Evolutionary conservation across 1,140 invertebrate species (phyloP).

Genomic region (Chionoecetes opilio): DNA sequence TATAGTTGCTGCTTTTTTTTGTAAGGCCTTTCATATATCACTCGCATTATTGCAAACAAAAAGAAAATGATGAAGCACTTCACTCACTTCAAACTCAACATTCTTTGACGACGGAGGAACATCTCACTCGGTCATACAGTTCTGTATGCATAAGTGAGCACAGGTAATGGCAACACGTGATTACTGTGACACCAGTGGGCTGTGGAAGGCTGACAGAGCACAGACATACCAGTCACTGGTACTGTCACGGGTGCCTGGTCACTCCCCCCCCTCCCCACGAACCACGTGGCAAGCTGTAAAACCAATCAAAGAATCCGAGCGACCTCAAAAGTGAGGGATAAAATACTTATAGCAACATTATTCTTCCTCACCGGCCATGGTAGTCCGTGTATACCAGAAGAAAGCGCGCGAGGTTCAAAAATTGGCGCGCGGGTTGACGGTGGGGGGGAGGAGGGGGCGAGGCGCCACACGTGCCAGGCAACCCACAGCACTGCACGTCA

Average conservation of each 20-base stretch:
- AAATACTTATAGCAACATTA: background rate
- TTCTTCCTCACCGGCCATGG: constrained; percentile 12
- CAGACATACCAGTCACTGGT: background rate
- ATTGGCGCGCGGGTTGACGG: constrained; percentile 70
- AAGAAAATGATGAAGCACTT: background rate
- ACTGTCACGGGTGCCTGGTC: background rate
- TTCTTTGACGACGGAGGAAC: background rate
- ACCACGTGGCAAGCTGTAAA: background rate
- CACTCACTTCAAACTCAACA: background rate
- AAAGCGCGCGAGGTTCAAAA: constrained; percentile 69
- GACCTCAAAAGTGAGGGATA: background rate
- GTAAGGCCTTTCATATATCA: background rate
- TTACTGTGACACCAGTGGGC: background rate
- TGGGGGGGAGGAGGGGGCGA: constrained; percentile 41
- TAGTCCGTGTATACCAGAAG: constrained; percentile 57
- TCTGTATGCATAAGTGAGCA: background rate
- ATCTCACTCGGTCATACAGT: background rate
- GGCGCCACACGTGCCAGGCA: constrained; percentile 65
- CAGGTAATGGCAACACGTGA: background rate
- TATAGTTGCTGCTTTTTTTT: constrained; percentile 55
- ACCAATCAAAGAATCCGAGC: background rate
- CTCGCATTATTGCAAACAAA: no score
- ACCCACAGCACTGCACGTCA: background rate
- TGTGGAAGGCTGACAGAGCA: background rate
- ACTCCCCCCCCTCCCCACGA: background rate